Evolutionary conservation across 1,140 invertebrate genomes (phyloP), one percentile per base, ranked within the genome.

Genomic region (Tetramorium alpestre): DNA sequence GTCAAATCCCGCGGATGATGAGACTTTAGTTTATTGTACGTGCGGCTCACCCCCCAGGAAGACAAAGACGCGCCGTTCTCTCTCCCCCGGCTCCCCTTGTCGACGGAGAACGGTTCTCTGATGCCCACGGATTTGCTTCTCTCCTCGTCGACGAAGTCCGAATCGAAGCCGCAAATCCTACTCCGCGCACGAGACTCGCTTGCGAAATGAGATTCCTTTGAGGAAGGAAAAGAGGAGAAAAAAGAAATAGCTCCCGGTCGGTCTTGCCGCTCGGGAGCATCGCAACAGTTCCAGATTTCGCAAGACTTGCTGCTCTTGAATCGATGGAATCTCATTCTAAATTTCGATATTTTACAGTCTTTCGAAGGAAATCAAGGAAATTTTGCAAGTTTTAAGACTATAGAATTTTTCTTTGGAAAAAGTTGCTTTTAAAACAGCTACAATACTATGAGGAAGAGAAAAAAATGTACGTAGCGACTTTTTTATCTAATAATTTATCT

Each of bases 11-110:
- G 93, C 91, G 92, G 95, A 95, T 95, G 95, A 95, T 95, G 95
- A 94, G 93, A 95, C 94, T 95, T 95, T 95, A 93, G 92, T 94
- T 95, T 95, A 95, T 95, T 94, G 94, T 95, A 94, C 93, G 94
- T 94, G 90, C 87, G 89, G 81, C 80, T 86, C 88, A 22, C 38
- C 58, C 85, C 22, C 60, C 80, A 54, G 56, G 80, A 85, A 87
- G 86, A 89, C 84, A 86, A 90, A 89, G 86, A 84, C 69, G n/a
- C 16, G 88, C 33, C 73, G 51, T 54, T 54, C 33, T 85, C 28
- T 62, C 8, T 69, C 16, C 10, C 11, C 22, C 16, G 10, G 3
- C 33, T 8, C 11, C 58, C 47, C 16, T 28, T 11, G 11, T 13
- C 28, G 65, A 13, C 56, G 5, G 33, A 69, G 69, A 78, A 75